phyloP scores from a whole-genome alignment of 2,888 invertebrate species.

The Sinopyrophorus schimmeli region DNA sequence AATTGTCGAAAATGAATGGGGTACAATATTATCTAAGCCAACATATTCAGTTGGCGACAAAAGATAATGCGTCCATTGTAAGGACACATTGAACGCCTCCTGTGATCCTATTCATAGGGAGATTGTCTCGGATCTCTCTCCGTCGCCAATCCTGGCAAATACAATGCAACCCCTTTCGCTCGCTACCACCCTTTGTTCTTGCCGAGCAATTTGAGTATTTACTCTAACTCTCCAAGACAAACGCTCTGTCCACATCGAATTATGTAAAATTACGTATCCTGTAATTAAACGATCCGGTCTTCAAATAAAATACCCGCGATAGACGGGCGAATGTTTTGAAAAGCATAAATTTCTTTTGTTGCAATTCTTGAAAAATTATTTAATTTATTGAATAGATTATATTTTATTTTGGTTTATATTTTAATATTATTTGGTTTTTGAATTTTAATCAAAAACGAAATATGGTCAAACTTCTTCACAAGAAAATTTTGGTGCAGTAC shows the following conservation, averaged over 20 bases:
- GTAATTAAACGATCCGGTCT: no score
- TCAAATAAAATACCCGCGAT: no score
- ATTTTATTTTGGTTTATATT: no score
- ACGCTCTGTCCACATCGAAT: constrained; percentile 11
- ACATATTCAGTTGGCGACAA: constrained; percentile 57
- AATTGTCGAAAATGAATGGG: constrained; percentile 33
- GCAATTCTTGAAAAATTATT: no score
- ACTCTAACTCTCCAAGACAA: constrained; percentile 37
- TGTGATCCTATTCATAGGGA: constrained; percentile 55
- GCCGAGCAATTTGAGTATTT: constrained; percentile 50
- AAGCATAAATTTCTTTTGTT: no score
- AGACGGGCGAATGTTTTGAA: no score
- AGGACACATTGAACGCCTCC: constrained; percentile 54
- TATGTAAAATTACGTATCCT: no score
- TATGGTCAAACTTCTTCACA: no score
- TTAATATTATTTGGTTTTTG: no score
- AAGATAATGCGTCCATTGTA: constrained; percentile 57
- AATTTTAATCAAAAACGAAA: no score
- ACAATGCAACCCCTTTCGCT: constrained; percentile 53
- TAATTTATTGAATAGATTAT: no score
- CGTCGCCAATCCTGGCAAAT: constrained; percentile 49
- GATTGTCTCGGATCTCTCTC: constrained; percentile 50
- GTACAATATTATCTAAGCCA: constrained; percentile 43
- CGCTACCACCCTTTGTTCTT: constrained; percentile 54
- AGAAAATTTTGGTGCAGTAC: no score